These are phyloP conservation scores for Crossaster papposus DNA, from an alignment of 53 echinoderm and acorn worm species.

Conservation along the genomic window DNA sequence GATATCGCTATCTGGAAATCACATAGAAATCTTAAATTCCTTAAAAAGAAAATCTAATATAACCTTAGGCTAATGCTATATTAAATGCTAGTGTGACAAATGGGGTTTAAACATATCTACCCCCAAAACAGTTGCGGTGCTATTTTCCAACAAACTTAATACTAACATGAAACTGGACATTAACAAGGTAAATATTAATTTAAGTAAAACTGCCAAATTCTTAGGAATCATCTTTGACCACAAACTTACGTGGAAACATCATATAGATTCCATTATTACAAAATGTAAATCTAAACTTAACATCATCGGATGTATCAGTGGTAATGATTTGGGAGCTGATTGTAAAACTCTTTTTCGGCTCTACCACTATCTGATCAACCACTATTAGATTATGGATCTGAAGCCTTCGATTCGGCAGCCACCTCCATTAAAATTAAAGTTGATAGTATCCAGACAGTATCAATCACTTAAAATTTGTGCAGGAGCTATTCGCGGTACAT, in stretches of 20 bases:
- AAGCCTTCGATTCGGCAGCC: constrained; percentile 48
- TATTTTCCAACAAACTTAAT: not conserved
- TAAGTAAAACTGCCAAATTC: not conserved
- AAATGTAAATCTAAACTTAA: constrained; percentile 55
- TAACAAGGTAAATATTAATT: not conserved
- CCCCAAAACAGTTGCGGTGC: constrained; percentile 5
- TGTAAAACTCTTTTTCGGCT: constrained; percentile 10
- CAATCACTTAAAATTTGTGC: constrained; percentile 54
- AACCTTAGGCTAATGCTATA: not conserved
- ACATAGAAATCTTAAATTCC: constrained; percentile 10
- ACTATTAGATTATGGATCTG: constrained; percentile 42
- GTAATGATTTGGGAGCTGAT: constrained; percentile 24
- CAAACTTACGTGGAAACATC: constrained; percentile 42
- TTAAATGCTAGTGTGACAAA: constrained; percentile 11
- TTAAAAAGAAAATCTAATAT: constrained; percentile 7
- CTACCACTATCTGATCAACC: constrained; percentile 39
- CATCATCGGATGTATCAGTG: constrained; percentile 24
- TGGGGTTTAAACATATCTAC: constrained; percentile 17
- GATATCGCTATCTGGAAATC: constrained; percentile 38
- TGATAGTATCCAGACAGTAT: constrained; percentile 51
- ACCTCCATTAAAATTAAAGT: not conserved
- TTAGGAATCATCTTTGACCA: constrained; percentile 26
- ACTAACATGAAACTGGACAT: not conserved
- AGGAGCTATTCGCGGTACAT: constrained; percentile 36
- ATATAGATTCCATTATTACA: constrained; percentile 22